Evolutionary conservation across 2,797 vertebrate species (phyloP).

Genomic region (Bryconaethiops microstoma): DNA sequence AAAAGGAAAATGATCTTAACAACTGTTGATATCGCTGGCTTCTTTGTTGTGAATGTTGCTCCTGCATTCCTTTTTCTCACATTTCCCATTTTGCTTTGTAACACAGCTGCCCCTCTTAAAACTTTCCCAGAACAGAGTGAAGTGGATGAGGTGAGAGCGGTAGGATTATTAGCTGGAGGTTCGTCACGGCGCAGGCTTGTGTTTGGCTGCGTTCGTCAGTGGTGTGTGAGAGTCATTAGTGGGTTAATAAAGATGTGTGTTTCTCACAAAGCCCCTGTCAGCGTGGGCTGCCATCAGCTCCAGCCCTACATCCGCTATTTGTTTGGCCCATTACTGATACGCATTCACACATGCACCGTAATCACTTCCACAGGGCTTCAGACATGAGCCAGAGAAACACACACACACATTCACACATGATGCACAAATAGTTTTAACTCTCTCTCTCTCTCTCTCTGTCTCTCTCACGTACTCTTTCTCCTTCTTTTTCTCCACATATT

Average conservation of each 20-base stretch:
- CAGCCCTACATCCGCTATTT: constrained; percentile 6
- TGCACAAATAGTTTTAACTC: too few relatives aligned
- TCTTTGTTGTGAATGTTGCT: background rate
- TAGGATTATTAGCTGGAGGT: constrained; percentile 20
- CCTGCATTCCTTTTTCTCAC: background rate
- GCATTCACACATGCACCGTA: constrained; percentile 23
- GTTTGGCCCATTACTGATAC: constrained; percentile 26
- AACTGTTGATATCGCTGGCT: background rate
- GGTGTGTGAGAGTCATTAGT: constrained; percentile 46
- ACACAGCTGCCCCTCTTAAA: background rate
- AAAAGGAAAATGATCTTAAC: background rate
- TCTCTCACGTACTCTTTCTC: too few relatives aligned
- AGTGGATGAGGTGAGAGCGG: background rate
- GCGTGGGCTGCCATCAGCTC: constrained; percentile 35
- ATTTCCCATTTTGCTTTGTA: background rate
- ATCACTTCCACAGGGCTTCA: constrained; percentile 28
- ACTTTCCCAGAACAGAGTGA: background rate
- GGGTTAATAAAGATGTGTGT: constrained; percentile 48
- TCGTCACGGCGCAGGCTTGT: constrained; percentile 26
- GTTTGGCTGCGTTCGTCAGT: constrained; percentile 23
- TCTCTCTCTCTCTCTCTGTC: background rate
- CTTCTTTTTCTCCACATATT: too few relatives aligned
- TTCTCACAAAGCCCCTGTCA: constrained; percentile 17
- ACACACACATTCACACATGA: constrained; percentile 7
- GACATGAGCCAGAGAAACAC: background rate